phyloP scores from a whole-genome alignment of 2,113 vertebrate genomes.

The Sclerurus mexicanus region DNA sequence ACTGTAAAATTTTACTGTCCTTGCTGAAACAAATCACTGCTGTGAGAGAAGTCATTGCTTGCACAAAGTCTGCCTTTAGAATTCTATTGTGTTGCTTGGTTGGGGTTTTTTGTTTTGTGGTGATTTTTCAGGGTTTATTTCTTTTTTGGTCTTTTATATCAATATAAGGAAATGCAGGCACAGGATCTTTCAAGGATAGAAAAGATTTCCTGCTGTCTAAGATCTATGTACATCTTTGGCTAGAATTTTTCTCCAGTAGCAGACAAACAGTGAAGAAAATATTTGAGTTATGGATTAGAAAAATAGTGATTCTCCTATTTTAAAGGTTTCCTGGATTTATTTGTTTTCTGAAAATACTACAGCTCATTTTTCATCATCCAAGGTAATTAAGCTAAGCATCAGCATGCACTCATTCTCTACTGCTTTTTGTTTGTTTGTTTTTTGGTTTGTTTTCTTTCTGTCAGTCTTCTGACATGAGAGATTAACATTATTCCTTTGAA shows the following conservation, averaged over 20 bases:
- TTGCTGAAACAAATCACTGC: neutral
- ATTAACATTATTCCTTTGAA: constrained; percentile 6
- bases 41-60: neutral
- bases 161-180: neutral
- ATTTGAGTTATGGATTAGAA: neutral
- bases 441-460: neutral
- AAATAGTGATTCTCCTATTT: neutral
- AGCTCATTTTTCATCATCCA: constrained; percentile 24
- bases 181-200: neutral
- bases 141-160: neutral
- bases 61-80: neutral
- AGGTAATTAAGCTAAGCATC: neutral
- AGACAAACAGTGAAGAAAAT: neutral
- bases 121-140: neutral
- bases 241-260: neutral
- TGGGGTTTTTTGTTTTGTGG: neutral
- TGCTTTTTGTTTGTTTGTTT: neutral
- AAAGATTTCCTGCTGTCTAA: neutral
- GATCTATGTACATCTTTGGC: neutral
- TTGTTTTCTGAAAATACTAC: constrained; percentile 29
- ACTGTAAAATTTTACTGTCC: neutral
- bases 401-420: neutral
- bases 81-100: neutral
- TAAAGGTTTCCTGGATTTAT: neutral
- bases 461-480: neutral